A percentile compares a stretch with the other conserved stretches of the same genome.
Conservation (phyloP, 2,113 vertebrate genomes). For the Uropsilus gracilis region DNA sequence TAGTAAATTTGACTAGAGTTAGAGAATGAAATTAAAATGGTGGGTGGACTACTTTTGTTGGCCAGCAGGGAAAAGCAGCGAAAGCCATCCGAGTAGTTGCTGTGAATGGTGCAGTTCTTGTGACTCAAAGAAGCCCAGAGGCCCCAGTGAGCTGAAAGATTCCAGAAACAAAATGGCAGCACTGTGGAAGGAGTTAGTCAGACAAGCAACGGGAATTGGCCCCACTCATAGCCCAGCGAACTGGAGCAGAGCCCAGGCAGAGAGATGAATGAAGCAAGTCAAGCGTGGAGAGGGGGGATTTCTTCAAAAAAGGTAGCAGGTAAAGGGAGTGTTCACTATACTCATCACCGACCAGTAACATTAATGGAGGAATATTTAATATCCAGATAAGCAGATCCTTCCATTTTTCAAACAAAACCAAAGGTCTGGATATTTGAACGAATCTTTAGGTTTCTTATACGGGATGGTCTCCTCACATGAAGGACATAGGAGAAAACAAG, state of each 20-base stretch:
- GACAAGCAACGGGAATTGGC: rapidly evolving
- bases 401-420: not conserved
- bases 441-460: not conserved
- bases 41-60: not conserved
- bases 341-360: rapidly evolving
- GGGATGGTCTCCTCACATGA: too few species aligned
- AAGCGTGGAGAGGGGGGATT: not conserved
- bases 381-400: not conserved
- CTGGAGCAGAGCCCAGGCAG: not conserved
- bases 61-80: not conserved
- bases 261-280: not conserved
- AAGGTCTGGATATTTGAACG: not conserved
- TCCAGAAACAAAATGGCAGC: not conserved
- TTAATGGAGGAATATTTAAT: rapidly evolving
- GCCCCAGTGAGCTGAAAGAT: not conserved
- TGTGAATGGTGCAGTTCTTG: too few species aligned
- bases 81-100: not conserved
- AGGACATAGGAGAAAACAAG: too few species aligned
- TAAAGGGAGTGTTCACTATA: rapidly evolving
- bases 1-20: not conserved
- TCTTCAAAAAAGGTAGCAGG: not conserved
- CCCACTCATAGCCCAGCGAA: not conserved
- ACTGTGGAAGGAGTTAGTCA: not conserved
- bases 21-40: not conserved
- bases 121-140: not conserved